These are phyloP conservation scores for Parus major DNA, from an alignment of 2,113 vertebrate genomes.

Conservation along the genomic window DNA sequence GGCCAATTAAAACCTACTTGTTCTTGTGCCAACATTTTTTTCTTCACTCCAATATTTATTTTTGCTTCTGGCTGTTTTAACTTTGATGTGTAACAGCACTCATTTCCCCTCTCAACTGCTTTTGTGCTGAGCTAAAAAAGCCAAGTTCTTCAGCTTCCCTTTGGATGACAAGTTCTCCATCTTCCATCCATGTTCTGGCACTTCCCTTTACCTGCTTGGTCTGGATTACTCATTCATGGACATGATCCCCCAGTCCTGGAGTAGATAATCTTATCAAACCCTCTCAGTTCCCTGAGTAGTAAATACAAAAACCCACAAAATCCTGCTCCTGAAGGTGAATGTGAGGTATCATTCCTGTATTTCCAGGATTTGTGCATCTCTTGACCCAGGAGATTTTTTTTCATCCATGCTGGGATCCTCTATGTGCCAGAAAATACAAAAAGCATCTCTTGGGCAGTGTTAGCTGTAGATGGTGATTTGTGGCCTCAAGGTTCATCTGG, in stretches of 20 bases:
- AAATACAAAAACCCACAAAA: not conserved
- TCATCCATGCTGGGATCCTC: not conserved
- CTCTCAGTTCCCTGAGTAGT: not conserved
- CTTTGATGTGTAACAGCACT: not conserved
- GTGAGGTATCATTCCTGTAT: not conserved
- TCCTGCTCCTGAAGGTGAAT: not conserved
- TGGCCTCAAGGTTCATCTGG: not conserved
- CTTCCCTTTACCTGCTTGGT: not conserved
- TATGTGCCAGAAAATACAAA: not conserved
- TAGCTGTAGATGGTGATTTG: not conserved
- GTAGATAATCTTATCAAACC: not conserved
- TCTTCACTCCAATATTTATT: not conserved
- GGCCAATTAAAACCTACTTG: slow-evolving; percentile 48
- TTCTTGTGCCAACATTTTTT: slow-evolving; percentile 14
- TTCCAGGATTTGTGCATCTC: not conserved
- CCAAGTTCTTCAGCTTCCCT: not conserved
- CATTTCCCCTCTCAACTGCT: not conserved
- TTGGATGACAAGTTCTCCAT: not conserved
- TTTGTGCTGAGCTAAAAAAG: not conserved
- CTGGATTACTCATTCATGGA: not conserved
- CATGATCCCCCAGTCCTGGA: not conserved
- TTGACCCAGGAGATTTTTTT: not conserved
- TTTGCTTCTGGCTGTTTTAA: slow-evolving; percentile 35
- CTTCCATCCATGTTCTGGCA: not conserved
- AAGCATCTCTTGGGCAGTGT: not conserved